These are phyloP conservation scores for Drosophila suboccidentalis DNA, from an alignment of 2,888 invertebrate species.

Conservation along the genomic window DNA sequence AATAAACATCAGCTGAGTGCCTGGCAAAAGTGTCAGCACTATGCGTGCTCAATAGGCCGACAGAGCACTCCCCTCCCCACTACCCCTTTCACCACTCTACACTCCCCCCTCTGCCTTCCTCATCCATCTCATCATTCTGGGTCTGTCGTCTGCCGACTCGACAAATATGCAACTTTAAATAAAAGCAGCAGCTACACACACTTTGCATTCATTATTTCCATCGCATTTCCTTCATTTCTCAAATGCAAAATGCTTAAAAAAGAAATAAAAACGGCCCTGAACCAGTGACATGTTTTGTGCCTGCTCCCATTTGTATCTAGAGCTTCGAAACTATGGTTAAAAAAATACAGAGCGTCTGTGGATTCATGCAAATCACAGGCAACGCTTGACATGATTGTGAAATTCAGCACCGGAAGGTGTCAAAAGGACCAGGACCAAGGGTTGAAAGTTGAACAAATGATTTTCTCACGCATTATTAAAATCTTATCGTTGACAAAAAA, in stretches of 20 bases:
- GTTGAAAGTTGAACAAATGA: background rate
- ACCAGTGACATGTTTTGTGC: conserved; percentile 75
- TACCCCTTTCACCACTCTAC: background rate
- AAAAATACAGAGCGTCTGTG: conserved; percentile 11
- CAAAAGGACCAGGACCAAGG: background rate
- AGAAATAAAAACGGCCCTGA: conserved; percentile 62
- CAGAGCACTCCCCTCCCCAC: conserved; percentile 31
- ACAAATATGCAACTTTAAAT: conserved; percentile 58
- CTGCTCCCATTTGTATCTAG: conserved; percentile 18
- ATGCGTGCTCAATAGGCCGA: conserved; percentile 72
- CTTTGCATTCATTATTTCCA: conserved; percentile 62
- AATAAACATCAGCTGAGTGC: conserved; percentile 47
- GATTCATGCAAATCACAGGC: conserved; percentile 14
- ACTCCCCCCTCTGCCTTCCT: background rate
- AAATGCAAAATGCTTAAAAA: conserved; percentile 15
- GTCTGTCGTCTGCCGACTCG: conserved; percentile 5
- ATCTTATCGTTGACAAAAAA: background rate
- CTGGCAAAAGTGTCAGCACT: conserved; percentile 56
- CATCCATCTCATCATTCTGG: background rate
- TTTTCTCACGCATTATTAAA: background rate
- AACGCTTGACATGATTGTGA: conserved; percentile 51
- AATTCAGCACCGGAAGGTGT: conserved; percentile 14
- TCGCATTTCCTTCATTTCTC: conserved; percentile 38
- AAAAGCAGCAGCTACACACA: conserved; percentile 28
- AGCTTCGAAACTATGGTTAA: conserved; percentile 17